Evolutionary conservation across 2,888 invertebrate species (phyloP).

Genomic region (Orthosia cruda): DNA sequence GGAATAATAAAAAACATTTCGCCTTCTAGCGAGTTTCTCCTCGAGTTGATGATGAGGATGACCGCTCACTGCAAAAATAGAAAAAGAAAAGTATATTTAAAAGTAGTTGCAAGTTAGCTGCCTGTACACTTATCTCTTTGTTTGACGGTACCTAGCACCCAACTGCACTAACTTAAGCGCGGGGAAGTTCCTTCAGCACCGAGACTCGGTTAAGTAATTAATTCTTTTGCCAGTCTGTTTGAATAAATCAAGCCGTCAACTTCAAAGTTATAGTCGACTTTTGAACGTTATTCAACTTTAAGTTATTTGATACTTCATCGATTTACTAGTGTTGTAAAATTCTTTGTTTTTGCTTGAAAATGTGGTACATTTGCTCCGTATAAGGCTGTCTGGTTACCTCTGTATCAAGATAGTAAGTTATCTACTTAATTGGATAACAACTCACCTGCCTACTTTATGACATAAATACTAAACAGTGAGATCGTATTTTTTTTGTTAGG

Average conservation of each 20-base stretch:
- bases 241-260: conserved; percentile 80
- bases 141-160: conserved; percentile 34
- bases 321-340: conserved; percentile 18
- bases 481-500: not conserved
- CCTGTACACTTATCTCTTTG: conserved; percentile 1
- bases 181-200: conserved; percentile 74
- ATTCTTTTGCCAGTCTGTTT: conserved; percentile 82
- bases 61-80: too few species aligned
- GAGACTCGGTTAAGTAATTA: conserved; percentile 84
- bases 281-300: conserved; percentile 51
- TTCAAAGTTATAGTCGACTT: conserved; percentile 72
- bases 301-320: conserved; percentile 39
- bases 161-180: conserved; percentile 69
- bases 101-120: not conserved
- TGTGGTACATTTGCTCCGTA: not conserved
- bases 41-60: too few species aligned
- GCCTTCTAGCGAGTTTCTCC: too few species aligned
- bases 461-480: not conserved
- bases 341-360: not conserved
- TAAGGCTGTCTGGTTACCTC: not conserved
- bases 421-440: not conserved
- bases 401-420: not conserved
- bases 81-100: not conserved
- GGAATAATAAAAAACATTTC: too few species aligned
- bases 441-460: not conserved